Percentiles rank a stretch among this genome's conserved stretches.
phyloP scores from a whole-genome alignment of 2,797 vertebrate species.

The Smutsia temminckii region DNA sequence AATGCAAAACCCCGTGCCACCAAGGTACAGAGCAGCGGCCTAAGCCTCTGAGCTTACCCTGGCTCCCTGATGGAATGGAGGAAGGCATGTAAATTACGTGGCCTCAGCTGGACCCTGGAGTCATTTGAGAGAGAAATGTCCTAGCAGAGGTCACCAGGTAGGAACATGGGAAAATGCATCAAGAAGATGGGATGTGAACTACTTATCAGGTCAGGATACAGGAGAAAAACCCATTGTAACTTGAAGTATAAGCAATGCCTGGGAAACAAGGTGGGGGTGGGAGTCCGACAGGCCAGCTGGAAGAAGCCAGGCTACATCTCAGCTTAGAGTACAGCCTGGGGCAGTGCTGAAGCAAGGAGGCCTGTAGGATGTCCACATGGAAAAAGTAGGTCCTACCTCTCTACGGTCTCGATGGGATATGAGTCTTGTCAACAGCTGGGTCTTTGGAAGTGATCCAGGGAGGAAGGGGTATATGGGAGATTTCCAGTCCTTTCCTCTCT shows the following conservation, averaged over 20 bases:
- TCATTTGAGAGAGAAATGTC: not conserved
- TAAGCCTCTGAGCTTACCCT: not conserved
- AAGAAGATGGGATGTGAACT: not conserved
- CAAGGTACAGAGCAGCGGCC: not conserved
- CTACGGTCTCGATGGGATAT: not conserved
- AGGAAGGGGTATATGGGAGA: not conserved
- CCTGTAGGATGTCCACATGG: too few species aligned
- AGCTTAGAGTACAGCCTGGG: not conserved
- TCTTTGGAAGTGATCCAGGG: too few species aligned
- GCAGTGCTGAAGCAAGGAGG: too few species aligned
- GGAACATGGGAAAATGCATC: not conserved
- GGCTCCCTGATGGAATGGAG: not conserved
- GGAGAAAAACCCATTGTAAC: not conserved
- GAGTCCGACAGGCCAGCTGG: not conserved
- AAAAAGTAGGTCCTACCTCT: not conserved
- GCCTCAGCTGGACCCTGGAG: not conserved
- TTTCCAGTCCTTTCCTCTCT: not conserved
- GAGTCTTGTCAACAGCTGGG: not conserved
- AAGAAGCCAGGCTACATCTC: not conserved
- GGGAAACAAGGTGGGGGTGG: not conserved
- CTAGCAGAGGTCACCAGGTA: not conserved
- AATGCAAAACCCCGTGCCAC: not conserved
- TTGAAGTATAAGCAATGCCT: not conserved
- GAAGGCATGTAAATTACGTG: not conserved
- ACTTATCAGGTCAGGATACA: not conserved